A percentile compares a stretch with the other conserved stretches of the same genome.
Conservation (phyloP, 2,888 invertebrate species). For the Sussaba pulchella region DNA sequence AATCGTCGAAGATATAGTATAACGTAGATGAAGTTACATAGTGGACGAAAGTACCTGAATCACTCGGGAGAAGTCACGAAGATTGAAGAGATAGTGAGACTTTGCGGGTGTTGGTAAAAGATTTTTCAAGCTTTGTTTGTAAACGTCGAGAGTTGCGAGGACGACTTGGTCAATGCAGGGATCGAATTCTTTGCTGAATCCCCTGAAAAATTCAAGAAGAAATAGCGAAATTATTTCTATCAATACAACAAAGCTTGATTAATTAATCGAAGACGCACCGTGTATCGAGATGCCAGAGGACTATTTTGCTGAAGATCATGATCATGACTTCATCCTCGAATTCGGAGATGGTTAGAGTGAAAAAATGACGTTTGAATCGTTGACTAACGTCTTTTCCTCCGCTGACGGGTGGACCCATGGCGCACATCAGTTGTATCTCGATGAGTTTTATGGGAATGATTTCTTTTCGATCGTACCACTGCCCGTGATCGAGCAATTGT, state of each 20-base stretch:
- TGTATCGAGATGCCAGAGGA: constrained; percentile 98
- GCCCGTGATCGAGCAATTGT: constrained; percentile 95
- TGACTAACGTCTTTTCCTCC: constrained; percentile 94
- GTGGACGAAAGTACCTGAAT: constrained; percentile 87
- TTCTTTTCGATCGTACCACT: constrained; percentile 95
- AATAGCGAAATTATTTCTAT: not conserved
- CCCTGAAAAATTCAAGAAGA: constrained; percentile 81
- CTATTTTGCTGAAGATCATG: constrained; percentile 95
- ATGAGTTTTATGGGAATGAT: constrained; percentile 91
- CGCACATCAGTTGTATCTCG: constrained; percentile 92
- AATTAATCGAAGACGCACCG: constrained; percentile 85
- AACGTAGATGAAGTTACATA: not conserved
- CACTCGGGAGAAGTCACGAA: constrained; percentile 97
- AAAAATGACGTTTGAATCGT: constrained; percentile 94
- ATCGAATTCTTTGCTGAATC: constrained; percentile 97
- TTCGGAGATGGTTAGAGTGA: constrained; percentile 94
- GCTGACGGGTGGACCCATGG: constrained; percentile 92
- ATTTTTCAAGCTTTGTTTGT: constrained; percentile 92
- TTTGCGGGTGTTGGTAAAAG: constrained; percentile 96
- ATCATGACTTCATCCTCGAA: constrained; percentile 94
- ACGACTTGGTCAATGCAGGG: constrained; percentile 96
- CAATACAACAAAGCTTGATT: not conserved
- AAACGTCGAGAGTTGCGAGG: constrained; percentile 93
- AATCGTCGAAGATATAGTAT: not conserved
- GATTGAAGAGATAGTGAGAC: constrained; percentile 97